Evolutionary conservation across 2,797 vertebrate species (phyloP).

Genomic region (Sebastes umbrosus): DNA sequence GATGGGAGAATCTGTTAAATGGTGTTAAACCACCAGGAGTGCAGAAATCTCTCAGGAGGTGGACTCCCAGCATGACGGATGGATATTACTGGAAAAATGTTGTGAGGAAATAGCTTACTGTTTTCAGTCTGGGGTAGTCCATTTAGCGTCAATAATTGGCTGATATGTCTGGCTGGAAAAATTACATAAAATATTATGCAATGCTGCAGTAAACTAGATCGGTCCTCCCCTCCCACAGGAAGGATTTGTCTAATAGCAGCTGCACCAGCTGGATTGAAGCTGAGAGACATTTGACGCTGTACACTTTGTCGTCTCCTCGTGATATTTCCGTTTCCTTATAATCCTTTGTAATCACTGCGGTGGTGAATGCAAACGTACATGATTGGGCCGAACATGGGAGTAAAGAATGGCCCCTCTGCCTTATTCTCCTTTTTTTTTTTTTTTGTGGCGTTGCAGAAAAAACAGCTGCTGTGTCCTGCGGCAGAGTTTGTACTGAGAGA

Average conservation of each 20-base stretch:
- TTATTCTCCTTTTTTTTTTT: constrained; percentile 19
- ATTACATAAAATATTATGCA: constrained; percentile 29
- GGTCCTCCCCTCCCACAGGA: constrained; percentile 28
- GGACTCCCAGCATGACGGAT: constrained; percentile 25
- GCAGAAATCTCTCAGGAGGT: constrained; percentile 27
- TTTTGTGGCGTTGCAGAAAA: constrained; percentile 32
- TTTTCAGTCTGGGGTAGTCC: not conserved
- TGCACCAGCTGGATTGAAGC: constrained; percentile 1
- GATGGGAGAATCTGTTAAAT: constrained; percentile 12
- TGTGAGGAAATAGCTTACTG: constrained; percentile 4
- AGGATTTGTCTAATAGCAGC: constrained; percentile 44
- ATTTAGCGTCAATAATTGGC: constrained; percentile 36
- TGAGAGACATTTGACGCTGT: constrained; percentile 31
- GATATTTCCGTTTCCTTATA: constrained; percentile 1
- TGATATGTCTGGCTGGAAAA: constrained; percentile 4
- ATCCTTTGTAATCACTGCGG: constrained; percentile 4
- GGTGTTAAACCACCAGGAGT: constrained; percentile 18
- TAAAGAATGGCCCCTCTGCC: not conserved
- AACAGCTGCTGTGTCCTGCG: constrained; percentile 58
- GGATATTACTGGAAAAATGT: not conserved
- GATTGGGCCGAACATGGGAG: not conserved
- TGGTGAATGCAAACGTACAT: not conserved
- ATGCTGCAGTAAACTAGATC: constrained; percentile 45
- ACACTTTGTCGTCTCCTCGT: not conserved
- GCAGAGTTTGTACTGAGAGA: constrained; percentile 70